Evolutionary conservation across 2,888 invertebrate species (phyloP), one percentile per base, ranked within the genome.

Genomic region (Tanaodytes sp.): DNA sequence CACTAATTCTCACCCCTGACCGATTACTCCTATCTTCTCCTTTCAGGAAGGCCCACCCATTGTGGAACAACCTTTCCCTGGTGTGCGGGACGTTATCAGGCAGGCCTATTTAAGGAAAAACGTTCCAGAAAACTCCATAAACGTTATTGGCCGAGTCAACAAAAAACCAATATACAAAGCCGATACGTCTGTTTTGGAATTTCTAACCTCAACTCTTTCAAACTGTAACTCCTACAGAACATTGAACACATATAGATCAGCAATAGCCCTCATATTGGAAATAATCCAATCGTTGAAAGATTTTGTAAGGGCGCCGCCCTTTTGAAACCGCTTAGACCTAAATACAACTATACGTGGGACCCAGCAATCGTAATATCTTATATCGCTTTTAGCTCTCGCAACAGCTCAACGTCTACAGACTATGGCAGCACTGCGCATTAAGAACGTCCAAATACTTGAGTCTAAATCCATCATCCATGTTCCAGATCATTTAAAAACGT

Each of bases 271-370:
- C 16, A 39, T 39, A 39, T 39, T 12, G 39, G 39, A 6, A n/a
- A 6, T 8, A 9, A 27, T 9, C 6, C 5, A 9, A 14, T 12
- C 6, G 15, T 43, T 6, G 27, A 14, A 14, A 18, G 43, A 8
- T 43, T 43, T 27, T 43, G 14, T 8, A 43, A 43, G n/a, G 23
- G 43, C 5, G 43, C 14, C 6, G 23, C 43, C 1, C 6, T 12
- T 20, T 18, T 61, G 23, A 67, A 61, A 37, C 58, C 72, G 3
- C 45, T 59, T n/a, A 64, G 30, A 39, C 73, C 75, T 1, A 74
- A 58, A 54, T 77, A 81, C 49, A 65, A 2, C 15, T 15, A 27
- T 12, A 6, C 27, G 2, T 43, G 43, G 43, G 43, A 43, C 27
- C 43, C 43, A 4, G n/a, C n/a, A n/a, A n/a, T n/a, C n/a, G n/a